These are phyloP conservation scores for Halcyon smyrnensis DNA, from an alignment of 2,797 vertebrate genomes.

Conservation along the genomic window DNA sequence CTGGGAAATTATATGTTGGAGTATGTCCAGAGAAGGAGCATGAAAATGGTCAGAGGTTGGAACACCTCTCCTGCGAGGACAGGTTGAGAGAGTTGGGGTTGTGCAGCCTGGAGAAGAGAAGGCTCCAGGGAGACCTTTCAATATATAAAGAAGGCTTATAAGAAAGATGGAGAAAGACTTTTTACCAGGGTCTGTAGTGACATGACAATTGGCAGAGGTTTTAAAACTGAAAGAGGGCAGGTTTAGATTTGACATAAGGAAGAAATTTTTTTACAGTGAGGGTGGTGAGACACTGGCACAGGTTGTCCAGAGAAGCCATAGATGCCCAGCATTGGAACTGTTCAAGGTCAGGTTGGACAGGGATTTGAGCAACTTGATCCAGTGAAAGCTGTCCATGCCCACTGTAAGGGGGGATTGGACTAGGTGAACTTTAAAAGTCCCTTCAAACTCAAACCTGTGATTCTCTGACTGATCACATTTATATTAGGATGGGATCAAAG, in stretches of 20 bases:
- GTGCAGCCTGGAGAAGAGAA: neutral
- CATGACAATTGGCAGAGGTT: neutral
- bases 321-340: neutral
- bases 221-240: neutral
- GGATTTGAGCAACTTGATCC: rapidly evolving
- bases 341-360: neutral
- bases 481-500: neutral
- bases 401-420: neutral
- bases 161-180: neutral
- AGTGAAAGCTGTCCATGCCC: neutral
- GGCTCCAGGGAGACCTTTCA: neutral
- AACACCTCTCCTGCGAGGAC: neutral
- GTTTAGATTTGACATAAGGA: neutral
- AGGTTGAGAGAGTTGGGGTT: neutral
- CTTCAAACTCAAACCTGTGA: neutral
- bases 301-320: neutral
- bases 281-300: neutral
- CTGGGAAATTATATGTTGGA: neutral
- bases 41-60: neutral
- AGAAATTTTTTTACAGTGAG: neutral
- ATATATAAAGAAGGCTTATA: neutral
- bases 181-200: neutral
- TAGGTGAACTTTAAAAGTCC: neutral
- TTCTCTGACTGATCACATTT: neutral
- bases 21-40: neutral